Conservation (phyloP, 2,113 vertebrate species). For the Nymphicus hollandicus region DNA sequence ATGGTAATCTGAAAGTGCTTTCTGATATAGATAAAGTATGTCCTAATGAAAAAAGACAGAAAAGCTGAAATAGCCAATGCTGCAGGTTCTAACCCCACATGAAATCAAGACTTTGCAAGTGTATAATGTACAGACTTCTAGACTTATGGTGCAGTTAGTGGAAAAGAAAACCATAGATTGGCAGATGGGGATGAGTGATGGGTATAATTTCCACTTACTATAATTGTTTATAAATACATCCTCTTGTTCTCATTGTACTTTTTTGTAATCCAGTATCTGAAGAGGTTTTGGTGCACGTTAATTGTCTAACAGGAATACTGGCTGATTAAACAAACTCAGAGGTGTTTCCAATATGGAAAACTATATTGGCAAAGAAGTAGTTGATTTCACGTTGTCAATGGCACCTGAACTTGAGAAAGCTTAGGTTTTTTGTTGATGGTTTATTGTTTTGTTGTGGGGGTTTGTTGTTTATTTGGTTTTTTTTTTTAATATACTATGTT, state of each 20-base stretch:
- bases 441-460: not conserved
- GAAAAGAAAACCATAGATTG: not conserved
- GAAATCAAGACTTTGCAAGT: not conserved
- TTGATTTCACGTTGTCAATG: not conserved
- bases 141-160: not conserved
- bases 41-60: not conserved
- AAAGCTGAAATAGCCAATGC: not conserved
- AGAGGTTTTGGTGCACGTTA: accelerated
- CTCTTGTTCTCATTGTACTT: not conserved
- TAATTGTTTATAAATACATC: not conserved
- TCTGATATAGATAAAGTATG: not conserved
- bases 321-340: not conserved
- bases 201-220: not conserved
- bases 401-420: not conserved
- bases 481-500: not conserved
- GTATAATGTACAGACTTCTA: not conserved
- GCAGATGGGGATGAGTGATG: not conserved
- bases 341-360: not conserved
- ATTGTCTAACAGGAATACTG: not conserved
- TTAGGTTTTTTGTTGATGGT: not conserved
- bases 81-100: not conserved
- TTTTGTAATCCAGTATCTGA: not conserved
- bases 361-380: not conserved
- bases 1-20: not conserved
- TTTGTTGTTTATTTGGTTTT: not conserved